A percentile compares a stretch with the other conserved stretches of the same genome.
These are phyloP conservation scores for Apodemia mormo DNA, from an alignment of 2,888 invertebrate species.

Conservation along the genomic window DNA sequence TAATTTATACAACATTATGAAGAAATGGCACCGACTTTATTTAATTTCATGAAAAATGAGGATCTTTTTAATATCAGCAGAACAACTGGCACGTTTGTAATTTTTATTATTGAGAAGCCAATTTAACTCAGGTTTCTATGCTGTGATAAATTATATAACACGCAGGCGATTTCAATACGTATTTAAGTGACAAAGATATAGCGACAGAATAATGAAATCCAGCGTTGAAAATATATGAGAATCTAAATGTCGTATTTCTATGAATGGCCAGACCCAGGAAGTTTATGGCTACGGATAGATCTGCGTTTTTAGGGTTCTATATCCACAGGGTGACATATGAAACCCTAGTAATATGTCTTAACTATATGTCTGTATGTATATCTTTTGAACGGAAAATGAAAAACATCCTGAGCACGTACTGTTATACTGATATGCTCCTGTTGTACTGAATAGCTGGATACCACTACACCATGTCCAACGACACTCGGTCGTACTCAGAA, in stretches of 20 bases:
- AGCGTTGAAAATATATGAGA: background rate
- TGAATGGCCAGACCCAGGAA: background rate
- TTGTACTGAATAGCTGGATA: too few species aligned
- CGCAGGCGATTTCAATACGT: background rate
- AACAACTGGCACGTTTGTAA: background rate
- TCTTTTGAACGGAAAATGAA: too few species aligned
- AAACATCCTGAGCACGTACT: too few species aligned
- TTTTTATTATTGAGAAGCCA: background rate
- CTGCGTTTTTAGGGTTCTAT: background rate
- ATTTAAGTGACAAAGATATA: background rate
- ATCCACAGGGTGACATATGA: background rate
- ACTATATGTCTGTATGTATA: background rate
- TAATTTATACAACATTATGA: too few species aligned
- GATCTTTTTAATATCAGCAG: background rate
- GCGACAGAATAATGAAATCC: background rate
- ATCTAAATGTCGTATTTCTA: background rate
- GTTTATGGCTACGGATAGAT: background rate
- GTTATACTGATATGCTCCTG: too few species aligned
- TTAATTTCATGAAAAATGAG: background rate
- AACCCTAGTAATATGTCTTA: background rate
- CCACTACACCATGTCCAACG: too few species aligned
- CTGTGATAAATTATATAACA: background rate
- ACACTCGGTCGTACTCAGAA: too few species aligned
- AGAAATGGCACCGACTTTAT: too few species aligned
- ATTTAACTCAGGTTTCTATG: background rate